These are phyloP conservation scores for Clarias laeviceps DNA, from an alignment of 2,797 vertebrate species.

Conservation along the genomic window DNA sequence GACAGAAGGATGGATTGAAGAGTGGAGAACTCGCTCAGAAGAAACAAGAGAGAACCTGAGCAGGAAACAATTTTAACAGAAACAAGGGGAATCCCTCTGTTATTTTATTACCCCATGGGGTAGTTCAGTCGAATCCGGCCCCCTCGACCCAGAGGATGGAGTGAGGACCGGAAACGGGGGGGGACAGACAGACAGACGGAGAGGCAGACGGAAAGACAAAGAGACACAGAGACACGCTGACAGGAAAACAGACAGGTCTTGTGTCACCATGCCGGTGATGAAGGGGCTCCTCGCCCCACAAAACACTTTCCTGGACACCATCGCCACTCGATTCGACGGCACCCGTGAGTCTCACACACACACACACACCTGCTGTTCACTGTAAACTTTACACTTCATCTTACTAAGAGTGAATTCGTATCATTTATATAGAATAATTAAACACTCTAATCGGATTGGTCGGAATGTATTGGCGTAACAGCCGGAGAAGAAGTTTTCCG, in stretches of 20 bases:
- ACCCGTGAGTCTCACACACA: slow-evolving; percentile 73
- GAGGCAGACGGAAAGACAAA: slow-evolving; percentile 1
- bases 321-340: slow-evolving; percentile 80
- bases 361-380: background rate
- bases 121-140: background rate
- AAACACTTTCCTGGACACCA: slow-evolving; percentile 82
- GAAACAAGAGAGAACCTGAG: background rate
- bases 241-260: slow-evolving; percentile 52
- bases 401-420: background rate
- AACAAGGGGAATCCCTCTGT: slow-evolving; percentile 13
- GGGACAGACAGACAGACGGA: slow-evolving; percentile 39
- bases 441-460: background rate
- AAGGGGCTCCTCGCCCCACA: slow-evolving; percentile 83
- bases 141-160: slow-evolving; percentile 61
- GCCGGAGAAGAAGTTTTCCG: background rate
- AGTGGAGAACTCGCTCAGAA: background rate
- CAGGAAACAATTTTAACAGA: background rate
- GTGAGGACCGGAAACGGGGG: slow-evolving; percentile 54
- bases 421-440: background rate
- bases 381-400: background rate
- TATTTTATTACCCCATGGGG: slow-evolving; percentile 16
- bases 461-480: background rate
- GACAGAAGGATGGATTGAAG: background rate
- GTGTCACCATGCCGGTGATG: slow-evolving; percentile 82
- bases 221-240: slow-evolving; percentile 43